Base-by-base conservation (phyloP, 2,797 vertebrate species). In the Knipowitschia caucasica region DNA sequence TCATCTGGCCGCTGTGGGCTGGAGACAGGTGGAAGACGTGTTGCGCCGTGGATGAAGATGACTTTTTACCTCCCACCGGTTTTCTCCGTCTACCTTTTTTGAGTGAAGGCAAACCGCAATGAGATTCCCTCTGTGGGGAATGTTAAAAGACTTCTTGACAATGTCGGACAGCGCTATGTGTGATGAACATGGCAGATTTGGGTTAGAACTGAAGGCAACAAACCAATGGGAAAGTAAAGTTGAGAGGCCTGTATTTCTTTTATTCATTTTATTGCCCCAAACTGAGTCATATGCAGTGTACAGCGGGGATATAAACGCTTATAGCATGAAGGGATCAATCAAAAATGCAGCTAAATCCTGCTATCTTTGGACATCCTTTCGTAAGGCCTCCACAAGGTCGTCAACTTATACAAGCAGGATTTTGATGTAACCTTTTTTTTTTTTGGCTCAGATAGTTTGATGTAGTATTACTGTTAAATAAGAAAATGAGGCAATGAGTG, bases 131-230 rank as follows among this genome's bases (percentile, higher is more conserved):
- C 43, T 27, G 45, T 45, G 3, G 20, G 17, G 43, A 17, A 39
- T 60, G 31, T 35, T 58, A 39, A 52, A 43, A 36, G 46, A 21
- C 39, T 47, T 40, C 14, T 25, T 12, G 27, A 40, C 50, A 35
- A 12, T 44, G 18, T 42, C 26, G 21, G 30, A 53, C 34, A 39
- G 33, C 17, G 27, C 20, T 14, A 27, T 10, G 17, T 36, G 40
- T 30, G 35, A 30, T 12, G 27, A 26, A 50, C 6, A 1, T 38
- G 44, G 17, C 54, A 64, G 47, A 45, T 57, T 59, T 10, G 23
- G 53, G 59, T 62, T 64, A 38, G 38, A 62, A 50, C 10, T 40
- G 53, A 29, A 9, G 10, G 20, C 17, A 34, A 12, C 9, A 18
- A 18, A 44, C 25, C 11, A 50, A 44, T 24, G 5, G 45, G 10